phyloP scores from a whole-genome alignment of 2,113 vertebrate species.

The Spilogale gracilis region DNA sequence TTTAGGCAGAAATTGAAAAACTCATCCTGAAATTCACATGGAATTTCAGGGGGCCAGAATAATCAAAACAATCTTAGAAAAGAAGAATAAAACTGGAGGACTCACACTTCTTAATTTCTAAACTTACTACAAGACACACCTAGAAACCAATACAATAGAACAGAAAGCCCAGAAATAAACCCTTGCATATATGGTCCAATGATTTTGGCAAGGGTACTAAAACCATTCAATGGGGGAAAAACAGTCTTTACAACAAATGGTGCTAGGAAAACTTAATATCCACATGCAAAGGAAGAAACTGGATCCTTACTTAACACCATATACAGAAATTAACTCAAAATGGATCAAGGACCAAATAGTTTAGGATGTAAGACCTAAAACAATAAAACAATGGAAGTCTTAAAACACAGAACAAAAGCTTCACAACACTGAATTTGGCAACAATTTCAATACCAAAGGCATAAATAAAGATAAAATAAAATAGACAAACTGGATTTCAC shows the following conservation, averaged over 20 bases:
- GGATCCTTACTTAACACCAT: background rate
- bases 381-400: background rate
- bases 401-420: background rate
- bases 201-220: background rate
- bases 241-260: background rate
- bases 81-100: background rate
- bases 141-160: background rate
- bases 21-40: background rate
- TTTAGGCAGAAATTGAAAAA: background rate
- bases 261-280: background rate
- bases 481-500: background rate
- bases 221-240: background rate
- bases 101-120: background rate
- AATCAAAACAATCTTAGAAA: background rate
- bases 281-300: background rate
- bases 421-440: background rate
- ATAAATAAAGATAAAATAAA: background rate
- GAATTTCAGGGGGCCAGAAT: background rate
- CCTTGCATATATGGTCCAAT: background rate
- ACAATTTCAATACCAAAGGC: background rate
- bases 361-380: background rate
- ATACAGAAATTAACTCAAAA: background rate
- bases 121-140: background rate
- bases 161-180: background rate
- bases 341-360: background rate